Evolutionary conservation across 2,113 vertebrate species (phyloP).

Genomic region (Festucalex cinctus): DNA sequence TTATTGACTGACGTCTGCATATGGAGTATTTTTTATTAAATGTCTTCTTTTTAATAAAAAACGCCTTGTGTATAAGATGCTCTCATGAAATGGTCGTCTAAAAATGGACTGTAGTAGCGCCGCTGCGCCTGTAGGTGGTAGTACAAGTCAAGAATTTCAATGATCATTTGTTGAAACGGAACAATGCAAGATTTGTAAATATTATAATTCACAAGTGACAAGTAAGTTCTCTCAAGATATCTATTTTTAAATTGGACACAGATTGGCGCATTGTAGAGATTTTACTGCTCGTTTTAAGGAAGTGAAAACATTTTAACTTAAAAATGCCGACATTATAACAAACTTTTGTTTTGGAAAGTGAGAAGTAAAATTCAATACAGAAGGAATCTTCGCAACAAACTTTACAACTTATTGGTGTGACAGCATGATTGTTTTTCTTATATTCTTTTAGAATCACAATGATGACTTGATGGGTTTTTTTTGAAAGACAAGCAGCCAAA

Average conservation of each 20-base stretch:
- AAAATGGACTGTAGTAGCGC: slow-evolving; percentile 9
- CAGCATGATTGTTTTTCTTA: no score
- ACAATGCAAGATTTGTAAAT: neutral
- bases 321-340: neutral
- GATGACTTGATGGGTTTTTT: no score
- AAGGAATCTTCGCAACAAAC: no score
- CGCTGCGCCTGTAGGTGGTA: slow-evolving; percentile 49
- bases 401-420: no score
- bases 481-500: no score
- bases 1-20: slow-evolving; percentile 34
- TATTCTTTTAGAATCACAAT: no score
- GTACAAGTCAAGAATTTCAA: slow-evolving; percentile 7
- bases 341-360: neutral
- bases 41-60: slow-evolving; percentile 46
- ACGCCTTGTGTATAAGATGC: slow-evolving; percentile 12
- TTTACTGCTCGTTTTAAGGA: neutral
- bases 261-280: neutral
- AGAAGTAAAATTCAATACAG: neutral
- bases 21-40: slow-evolving; percentile 26
- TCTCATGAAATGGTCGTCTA: neutral
- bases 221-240: neutral
- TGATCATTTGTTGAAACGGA: neutral
- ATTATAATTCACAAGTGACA: neutral
- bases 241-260: neutral
- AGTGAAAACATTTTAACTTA: neutral